Evolutionary conservation across 2,113 vertebrate species (phyloP).

Genomic region (Bungarus multicinctus): DNA sequence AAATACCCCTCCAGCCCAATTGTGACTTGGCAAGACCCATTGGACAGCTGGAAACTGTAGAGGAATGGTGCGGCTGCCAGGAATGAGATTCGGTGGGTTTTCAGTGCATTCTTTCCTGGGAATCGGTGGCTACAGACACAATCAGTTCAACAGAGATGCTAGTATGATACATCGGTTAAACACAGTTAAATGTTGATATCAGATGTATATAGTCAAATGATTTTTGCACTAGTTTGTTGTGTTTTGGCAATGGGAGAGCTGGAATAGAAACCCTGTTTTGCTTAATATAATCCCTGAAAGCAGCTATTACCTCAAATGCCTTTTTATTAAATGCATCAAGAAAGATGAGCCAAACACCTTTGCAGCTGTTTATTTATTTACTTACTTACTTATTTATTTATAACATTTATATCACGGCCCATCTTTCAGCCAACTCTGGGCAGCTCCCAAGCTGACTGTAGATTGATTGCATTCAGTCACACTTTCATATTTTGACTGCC

Average conservation of each 20-base stretch:
- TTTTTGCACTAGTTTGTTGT: slow-evolving; percentile 36
- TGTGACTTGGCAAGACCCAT: slow-evolving; percentile 93
- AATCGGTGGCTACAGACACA: slow-evolving; percentile 48
- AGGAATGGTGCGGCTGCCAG: slow-evolving; percentile 82
- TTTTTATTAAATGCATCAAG: slow-evolving; percentile 67
- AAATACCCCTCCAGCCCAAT: slow-evolving; percentile 87
- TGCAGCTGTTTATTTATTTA: slow-evolving; percentile 46
- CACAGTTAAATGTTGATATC: neutral
- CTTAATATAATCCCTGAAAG: slow-evolving; percentile 66
- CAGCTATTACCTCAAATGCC: slow-evolving; percentile 63
- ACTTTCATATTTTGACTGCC: slow-evolving; percentile 35
- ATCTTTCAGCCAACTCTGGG: neutral
- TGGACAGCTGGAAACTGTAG: slow-evolving; percentile 92
- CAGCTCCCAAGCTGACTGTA: slow-evolving; percentile 39
- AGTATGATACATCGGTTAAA: slow-evolving; percentile 45
- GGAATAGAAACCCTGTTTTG: slow-evolving; percentile 49
- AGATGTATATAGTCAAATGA: slow-evolving; percentile 23
- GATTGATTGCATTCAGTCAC: slow-evolving; percentile 56
- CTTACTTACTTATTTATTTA: neutral
- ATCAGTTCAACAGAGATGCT: slow-evolving; percentile 66
- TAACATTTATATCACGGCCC: neutral
- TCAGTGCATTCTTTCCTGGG: slow-evolving; percentile 70
- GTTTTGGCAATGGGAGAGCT: slow-evolving; percentile 45
- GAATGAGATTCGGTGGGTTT: slow-evolving; percentile 75
- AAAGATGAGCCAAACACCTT: slow-evolving; percentile 65